A percentile compares a stretch with the other conserved stretches of the same genome.
phyloP scores from a whole-genome alignment of 2,113 vertebrate species.

The Indicator maculatus region DNA sequence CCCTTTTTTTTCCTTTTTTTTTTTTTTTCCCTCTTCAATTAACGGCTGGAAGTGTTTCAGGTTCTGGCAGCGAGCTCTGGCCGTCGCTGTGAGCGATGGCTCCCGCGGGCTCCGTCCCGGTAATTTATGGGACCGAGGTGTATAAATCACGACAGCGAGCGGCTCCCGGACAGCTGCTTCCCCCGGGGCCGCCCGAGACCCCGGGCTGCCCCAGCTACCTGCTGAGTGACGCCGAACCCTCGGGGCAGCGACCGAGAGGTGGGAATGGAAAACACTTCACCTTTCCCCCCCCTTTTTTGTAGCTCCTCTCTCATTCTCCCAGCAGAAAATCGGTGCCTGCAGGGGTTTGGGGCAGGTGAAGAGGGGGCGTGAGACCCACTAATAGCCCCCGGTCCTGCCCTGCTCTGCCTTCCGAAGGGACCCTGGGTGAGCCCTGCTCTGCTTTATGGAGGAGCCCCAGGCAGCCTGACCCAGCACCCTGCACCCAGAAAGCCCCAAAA shows the following conservation, averaged over 20 bases:
- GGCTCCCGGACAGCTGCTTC: conserved; percentile 61
- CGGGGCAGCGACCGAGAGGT: neutral
- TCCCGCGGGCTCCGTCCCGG: conserved; percentile 63
- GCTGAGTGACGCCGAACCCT: conserved; percentile 48
- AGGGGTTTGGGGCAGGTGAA: neutral
- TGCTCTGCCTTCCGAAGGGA: neutral
- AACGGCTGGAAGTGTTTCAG: conserved; percentile 60
- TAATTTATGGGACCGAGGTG: conserved; percentile 63
- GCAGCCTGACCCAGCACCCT: too few relatives aligned
- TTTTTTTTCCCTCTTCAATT: neutral
- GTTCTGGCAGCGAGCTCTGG: conserved; percentile 56
- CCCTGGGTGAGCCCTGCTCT: neutral
- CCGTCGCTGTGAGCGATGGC: conserved; percentile 60
- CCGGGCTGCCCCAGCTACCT: conserved; percentile 59
- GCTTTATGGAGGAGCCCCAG: neutral
- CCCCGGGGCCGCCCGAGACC: conserved; percentile 46
- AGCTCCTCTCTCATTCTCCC: neutral
- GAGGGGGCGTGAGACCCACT: neutral
- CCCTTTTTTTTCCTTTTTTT: neutral
- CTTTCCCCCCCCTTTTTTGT: neutral
- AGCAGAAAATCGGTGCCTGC: neutral
- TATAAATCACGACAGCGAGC: conserved; percentile 56
- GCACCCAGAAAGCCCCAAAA: neutral
- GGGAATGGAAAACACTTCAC: neutral
- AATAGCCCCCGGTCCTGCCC: neutral